phyloP scores from a whole-genome alignment of 2,888 invertebrate species.

The Latrodectus elegans region DNA sequence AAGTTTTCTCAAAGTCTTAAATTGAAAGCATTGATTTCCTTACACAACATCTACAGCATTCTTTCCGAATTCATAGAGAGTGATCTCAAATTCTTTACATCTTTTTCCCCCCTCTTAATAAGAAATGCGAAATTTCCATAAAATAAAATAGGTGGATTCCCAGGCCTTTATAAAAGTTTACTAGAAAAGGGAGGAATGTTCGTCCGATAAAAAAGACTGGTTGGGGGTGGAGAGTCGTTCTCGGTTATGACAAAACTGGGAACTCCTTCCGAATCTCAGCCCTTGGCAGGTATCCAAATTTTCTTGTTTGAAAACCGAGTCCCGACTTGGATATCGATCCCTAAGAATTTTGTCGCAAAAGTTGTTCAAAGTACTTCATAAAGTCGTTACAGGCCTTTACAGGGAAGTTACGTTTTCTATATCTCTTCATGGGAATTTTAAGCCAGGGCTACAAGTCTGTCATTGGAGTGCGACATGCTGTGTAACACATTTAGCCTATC shows the following conservation, averaged over 20 bases:
- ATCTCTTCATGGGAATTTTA: too few species aligned
- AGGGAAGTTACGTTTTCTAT: too few species aligned
- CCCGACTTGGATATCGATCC: constrained; percentile 45
- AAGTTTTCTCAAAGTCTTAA: too few species aligned
- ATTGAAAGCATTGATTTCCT: too few species aligned
- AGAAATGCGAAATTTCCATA: not conserved
- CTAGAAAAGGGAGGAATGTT: not conserved
- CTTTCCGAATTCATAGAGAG: too few species aligned
- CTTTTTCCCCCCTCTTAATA: too few species aligned
- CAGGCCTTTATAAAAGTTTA: not conserved
- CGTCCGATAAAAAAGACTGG: not conserved
- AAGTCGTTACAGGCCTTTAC: constrained; percentile 22
- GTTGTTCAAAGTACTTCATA: constrained; percentile 32
- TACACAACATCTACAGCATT: too few species aligned
- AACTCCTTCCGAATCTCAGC: constrained; percentile 19
- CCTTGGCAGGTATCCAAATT: constrained; percentile 55
- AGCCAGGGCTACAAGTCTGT: too few species aligned
- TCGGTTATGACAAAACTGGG: constrained; percentile 45
- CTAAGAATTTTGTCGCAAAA: constrained; percentile 35
- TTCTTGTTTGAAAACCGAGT: constrained; percentile 25
- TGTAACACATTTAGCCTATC: too few species aligned
- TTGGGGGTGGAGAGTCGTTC: not conserved
- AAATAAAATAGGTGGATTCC: not conserved
- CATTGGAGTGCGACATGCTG: too few species aligned
- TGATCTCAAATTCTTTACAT: too few species aligned